Conservation (phyloP, 2,888 invertebrate species). For the Odiellus spinosus region DNA sequence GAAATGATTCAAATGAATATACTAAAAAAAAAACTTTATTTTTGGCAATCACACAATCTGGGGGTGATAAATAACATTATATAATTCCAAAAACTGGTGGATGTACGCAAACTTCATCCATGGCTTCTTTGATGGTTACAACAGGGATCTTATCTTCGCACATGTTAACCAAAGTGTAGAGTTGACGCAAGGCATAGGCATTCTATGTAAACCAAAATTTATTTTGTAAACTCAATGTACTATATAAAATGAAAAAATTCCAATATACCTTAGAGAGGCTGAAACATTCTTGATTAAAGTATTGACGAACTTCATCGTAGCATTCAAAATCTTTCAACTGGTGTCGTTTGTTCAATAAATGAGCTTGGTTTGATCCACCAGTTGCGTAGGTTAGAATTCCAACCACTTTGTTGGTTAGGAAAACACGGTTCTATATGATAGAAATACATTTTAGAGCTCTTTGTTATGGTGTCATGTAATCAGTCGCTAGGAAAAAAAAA, state of each 20-base stretch:
- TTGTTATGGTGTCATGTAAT: no score
- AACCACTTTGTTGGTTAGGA: constrained; percentile 25
- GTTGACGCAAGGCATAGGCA: constrained; percentile 27
- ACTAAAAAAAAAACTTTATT: no score
- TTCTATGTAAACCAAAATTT: background rate
- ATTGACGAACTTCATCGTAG: constrained; percentile 28
- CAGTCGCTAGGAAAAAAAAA: no score
- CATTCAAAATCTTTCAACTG: constrained; percentile 28
- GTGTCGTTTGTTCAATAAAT: constrained; percentile 20
- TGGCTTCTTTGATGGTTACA: constrained; percentile 2
- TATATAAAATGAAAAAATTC: background rate
- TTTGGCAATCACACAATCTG: no score
- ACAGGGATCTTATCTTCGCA: constrained; percentile 26
- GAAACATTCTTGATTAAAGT: constrained; percentile 30
- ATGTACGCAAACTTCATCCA: constrained; percentile 11
- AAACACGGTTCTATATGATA: constrained; percentile 25
- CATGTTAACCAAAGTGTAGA: constrained; percentile 33
- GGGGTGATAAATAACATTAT: constrained; percentile 1
- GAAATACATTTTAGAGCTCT: background rate
- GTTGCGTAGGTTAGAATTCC: constrained; percentile 10
- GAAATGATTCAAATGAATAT: no score
- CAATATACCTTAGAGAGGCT: constrained; percentile 32
- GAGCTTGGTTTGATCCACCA: constrained; percentile 19
- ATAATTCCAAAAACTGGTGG: constrained; percentile 13
- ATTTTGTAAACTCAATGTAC: background rate